phyloP scores from a whole-genome alignment of 2,888 invertebrate genomes.

The Ptychoptera albimana region DNA sequence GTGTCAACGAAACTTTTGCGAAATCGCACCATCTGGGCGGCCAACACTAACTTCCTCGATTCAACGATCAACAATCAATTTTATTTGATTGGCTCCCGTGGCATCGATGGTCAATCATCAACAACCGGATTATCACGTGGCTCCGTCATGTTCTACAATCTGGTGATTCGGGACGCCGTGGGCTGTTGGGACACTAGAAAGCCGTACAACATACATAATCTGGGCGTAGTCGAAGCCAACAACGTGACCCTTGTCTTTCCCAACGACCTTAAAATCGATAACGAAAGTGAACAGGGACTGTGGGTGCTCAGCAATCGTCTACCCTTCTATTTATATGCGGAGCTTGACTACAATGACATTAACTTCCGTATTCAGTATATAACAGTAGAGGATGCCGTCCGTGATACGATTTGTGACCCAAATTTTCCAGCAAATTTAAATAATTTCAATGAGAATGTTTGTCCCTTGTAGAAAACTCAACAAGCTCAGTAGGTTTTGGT shows the following conservation, averaged over 20 bases:
- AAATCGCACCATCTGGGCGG: conserved; percentile 37
- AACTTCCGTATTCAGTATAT: conserved; percentile 62
- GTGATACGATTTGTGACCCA: conserved; percentile 55
- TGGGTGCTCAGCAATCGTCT: conserved; percentile 65
- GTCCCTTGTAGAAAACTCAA: no score
- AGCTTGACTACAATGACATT: conserved; percentile 42
- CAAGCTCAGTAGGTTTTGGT: no score
- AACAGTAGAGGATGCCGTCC: conserved; percentile 42
- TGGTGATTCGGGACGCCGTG: conserved; percentile 57
- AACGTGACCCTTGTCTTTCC: conserved; percentile 55
- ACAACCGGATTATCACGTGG: conserved; percentile 53
- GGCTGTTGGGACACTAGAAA: conserved; percentile 69
- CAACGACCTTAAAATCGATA: conserved; percentile 64
- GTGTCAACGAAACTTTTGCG: conserved; percentile 49
- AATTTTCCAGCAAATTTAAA: conserved; percentile 13
- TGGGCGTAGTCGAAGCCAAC: conserved; percentile 45
- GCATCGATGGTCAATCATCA: conserved; percentile 49
- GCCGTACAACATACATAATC: conserved; percentile 43
- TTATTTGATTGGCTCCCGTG: conserved; percentile 33
- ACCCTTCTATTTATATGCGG: conserved; percentile 53
- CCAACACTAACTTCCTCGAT: conserved; percentile 19
- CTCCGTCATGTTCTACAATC: conserved; percentile 60
- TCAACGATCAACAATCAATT: no score
- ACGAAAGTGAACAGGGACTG: conserved; percentile 43
- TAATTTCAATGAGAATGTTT: no score